These are phyloP conservation scores for Ceratosolen solmsi DNA, from an alignment of 1,140 invertebrate species.

Conservation along the genomic window DNA sequence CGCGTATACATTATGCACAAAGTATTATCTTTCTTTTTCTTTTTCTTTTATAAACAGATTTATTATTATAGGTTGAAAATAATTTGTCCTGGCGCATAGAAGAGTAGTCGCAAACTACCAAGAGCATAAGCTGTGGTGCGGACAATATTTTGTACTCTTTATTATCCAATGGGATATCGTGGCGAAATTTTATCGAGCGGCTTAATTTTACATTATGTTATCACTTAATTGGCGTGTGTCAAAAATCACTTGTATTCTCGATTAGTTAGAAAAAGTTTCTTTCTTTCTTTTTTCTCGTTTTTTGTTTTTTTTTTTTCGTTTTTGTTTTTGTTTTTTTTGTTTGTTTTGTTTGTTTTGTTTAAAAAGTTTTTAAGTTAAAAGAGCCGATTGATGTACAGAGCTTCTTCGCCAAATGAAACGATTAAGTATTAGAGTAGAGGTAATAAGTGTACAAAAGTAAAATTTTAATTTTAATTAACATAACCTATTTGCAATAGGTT, in stretches of 20 bases:
- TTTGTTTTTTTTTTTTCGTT: conserved; percentile 9
- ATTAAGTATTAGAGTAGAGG: background rate
- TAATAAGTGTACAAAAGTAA: conserved; percentile 60
- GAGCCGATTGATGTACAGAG: no score
- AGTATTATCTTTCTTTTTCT: background rate
- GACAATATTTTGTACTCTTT: conserved; percentile 62
- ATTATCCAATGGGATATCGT: conserved; percentile 40
- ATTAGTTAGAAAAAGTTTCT: no score
- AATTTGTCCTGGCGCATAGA: background rate
- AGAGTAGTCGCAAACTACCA: background rate
- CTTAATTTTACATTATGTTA: background rate
- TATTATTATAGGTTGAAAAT: conserved; percentile 4
- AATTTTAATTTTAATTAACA: conserved; percentile 63
- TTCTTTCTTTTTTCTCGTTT: no score
- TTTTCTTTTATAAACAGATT: background rate
- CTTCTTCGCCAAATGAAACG: background rate
- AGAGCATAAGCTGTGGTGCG: conserved; percentile 36
- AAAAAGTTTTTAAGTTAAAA: no score
- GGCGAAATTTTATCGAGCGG: background rate
- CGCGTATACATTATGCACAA: conserved; percentile 39
- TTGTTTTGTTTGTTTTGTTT: no score
- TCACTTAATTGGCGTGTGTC: no score
- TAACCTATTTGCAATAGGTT: conserved; percentile 64
- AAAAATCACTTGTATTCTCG: no score
- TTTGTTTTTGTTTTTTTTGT: no score